Percentiles rank a stretch among this genome's conserved stretches.
These are phyloP conservation scores for Medauroidea extradentata DNA, from an alignment of 1,140 invertebrate species.

Conservation along the genomic window DNA sequence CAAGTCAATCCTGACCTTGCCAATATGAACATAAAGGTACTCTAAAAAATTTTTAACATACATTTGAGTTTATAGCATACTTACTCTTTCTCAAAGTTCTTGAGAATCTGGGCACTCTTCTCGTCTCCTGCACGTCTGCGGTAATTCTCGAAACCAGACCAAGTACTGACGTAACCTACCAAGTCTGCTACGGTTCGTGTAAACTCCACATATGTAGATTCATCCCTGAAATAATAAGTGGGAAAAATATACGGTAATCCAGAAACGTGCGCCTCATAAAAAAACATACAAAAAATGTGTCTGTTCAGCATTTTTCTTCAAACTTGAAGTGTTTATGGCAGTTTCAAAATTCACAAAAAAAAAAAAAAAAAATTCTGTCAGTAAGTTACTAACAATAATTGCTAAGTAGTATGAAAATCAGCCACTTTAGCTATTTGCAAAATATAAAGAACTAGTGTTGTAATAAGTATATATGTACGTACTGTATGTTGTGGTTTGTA, in stretches of 20 bases:
- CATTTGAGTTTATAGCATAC: not conserved
- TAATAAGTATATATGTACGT: too few species aligned
- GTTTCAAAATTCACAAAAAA: too few species aligned
- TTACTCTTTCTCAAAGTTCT: slow-evolving; percentile 22
- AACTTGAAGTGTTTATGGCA: not conserved
- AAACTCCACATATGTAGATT: slow-evolving; percentile 5
- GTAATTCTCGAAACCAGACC: slow-evolving; percentile 24
- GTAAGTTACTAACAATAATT: too few species aligned
- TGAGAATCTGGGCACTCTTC: slow-evolving; percentile 10
- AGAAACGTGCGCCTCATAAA: too few species aligned
- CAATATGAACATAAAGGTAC: not conserved
- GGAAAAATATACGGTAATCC: not conserved
- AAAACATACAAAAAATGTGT: too few species aligned
- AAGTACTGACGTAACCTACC: slow-evolving; percentile 17
- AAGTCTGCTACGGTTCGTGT: slow-evolving; percentile 18
- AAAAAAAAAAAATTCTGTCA: too few species aligned
- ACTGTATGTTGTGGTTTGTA: too few species aligned
- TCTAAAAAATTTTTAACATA: not conserved
- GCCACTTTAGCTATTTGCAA: too few species aligned
- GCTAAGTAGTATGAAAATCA: too few species aligned
- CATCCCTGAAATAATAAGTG: slow-evolving; percentile 11
- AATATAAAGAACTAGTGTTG: too few species aligned
- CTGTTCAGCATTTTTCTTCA: not conserved
- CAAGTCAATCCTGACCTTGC: not conserved
- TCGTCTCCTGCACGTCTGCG: slow-evolving; percentile 16